A percentile compares a stretch with the other conserved stretches of the same genome.
These are phyloP conservation scores for mouse (Mus musculus) DNA, from an alignment of 2,113 vertebrate species.

Conservation along the genomic window DNA sequence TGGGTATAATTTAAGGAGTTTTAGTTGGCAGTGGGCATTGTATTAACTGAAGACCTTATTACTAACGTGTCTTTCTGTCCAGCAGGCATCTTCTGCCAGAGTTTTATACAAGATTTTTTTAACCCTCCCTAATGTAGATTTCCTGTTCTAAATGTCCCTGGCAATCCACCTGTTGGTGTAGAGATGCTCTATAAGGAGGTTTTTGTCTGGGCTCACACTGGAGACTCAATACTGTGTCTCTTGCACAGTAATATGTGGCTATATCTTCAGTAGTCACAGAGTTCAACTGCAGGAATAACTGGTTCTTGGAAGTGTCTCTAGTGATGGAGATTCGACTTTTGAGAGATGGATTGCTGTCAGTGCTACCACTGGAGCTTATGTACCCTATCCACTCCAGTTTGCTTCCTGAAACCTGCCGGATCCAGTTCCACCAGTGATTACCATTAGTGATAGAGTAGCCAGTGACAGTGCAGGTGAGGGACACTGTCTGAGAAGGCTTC, in stretches of 20 bases:
- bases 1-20: no score
- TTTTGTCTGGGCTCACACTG: no score
- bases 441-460: fast-evolving
- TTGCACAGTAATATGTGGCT: not conserved
- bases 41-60: no score
- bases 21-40: no score
- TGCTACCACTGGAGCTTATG: fast-evolving
- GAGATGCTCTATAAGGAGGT: no score
- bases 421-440: fast-evolving
- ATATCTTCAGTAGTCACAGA: not conserved
- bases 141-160: no score
- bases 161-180: no score
- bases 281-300: not conserved
- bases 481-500: not conserved
- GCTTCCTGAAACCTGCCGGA: not conserved
- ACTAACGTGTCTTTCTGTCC: no score
- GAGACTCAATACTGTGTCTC: no score
- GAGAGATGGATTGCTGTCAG: not conserved
- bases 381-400: not conserved
- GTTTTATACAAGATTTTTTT: no score
- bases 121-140: no score
- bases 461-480: not conserved
- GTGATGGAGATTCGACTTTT: not conserved
- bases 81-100: fast-evolving
- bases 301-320: not conserved